Conservation (phyloP, 1,140 invertebrate genomes). For the Sinella curviseta region DNA sequence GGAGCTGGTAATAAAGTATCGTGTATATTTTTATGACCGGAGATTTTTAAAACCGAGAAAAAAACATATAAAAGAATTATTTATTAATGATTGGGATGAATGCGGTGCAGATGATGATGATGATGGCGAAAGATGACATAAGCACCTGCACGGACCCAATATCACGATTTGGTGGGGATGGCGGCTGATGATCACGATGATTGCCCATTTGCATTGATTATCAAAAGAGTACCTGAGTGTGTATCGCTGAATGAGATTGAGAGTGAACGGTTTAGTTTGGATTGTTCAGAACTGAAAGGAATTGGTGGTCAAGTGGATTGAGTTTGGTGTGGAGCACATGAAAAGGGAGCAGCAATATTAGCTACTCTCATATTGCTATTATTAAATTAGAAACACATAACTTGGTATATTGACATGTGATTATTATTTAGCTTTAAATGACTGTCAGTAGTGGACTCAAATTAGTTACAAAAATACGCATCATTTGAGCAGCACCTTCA, state of each 20-base stretch:
- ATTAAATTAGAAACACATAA: background rate
- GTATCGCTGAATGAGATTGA: background rate
- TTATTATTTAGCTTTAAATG: background rate
- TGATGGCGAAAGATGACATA: background rate
- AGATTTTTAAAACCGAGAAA: background rate
- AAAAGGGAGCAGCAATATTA: background rate
- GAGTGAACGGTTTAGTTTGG: background rate
- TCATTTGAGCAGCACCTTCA: background rate
- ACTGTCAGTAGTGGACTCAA: background rate
- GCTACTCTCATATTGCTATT: background rate
- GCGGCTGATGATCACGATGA: background rate
- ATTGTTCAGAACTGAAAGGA: background rate
- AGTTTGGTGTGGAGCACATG: background rate
- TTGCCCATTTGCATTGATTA: background rate
- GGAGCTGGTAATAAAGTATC: no score
- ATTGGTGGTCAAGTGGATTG: background rate
- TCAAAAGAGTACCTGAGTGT: background rate
- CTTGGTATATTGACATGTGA: background rate
- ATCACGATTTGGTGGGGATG: background rate
- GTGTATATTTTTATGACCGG: background rate
- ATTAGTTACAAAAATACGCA: background rate
- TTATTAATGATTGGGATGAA: background rate
- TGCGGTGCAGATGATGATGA: background rate
- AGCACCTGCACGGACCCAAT: slow-evolving; percentile 7
- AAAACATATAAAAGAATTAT: background rate